phyloP scores from a whole-genome alignment of 2,113 vertebrate species.

The Sylvilagus bachmani region DNA sequence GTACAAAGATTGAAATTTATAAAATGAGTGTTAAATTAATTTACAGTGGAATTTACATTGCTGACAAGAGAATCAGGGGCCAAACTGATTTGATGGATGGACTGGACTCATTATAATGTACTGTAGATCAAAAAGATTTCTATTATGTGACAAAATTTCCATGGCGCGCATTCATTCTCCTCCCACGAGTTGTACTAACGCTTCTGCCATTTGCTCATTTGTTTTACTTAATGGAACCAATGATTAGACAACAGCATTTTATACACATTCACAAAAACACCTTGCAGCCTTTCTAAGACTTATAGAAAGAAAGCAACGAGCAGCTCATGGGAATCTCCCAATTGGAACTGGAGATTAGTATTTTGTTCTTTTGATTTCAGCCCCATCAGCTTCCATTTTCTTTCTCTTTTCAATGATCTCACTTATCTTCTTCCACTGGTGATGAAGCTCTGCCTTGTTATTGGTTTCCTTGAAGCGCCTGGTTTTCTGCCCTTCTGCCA shows the following conservation, averaged over 20 bases:
- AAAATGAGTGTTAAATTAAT: conserved; percentile 77
- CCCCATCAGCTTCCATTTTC: conserved; percentile 98
- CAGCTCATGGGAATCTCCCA: conserved; percentile 16
- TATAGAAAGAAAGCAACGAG: conserved; percentile 52
- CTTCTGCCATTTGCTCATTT: neutral
- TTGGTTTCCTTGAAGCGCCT: conserved; percentile 98
- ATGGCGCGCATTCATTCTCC: conserved; percentile 16
- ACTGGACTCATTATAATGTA: conserved; percentile 65
- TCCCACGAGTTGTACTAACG: neutral
- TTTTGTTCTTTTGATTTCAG: conserved; percentile 96
- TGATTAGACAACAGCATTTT: conserved; percentile 66
- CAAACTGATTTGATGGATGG: conserved; percentile 67
- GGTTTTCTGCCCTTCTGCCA: conserved; percentile 98
- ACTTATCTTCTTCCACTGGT: conserved; percentile 99
- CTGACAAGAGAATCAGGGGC: conserved; percentile 60
- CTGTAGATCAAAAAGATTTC: conserved; percentile 64
- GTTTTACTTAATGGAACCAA: conserved; percentile 69
- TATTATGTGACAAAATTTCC: conserved; percentile 61
- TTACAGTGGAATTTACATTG: conserved; percentile 65
- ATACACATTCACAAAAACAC: conserved; percentile 61
- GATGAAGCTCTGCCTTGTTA: conserved; percentile 98
- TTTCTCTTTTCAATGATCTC: conserved; percentile 99
- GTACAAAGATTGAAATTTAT: conserved; percentile 67
- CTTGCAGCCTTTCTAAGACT: conserved; percentile 53
- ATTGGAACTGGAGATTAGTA: conserved; percentile 88